These are phyloP conservation scores for Oncorhynchus kisutch DNA, from an alignment of 2,113 vertebrate species.

Conservation along the genomic window DNA sequence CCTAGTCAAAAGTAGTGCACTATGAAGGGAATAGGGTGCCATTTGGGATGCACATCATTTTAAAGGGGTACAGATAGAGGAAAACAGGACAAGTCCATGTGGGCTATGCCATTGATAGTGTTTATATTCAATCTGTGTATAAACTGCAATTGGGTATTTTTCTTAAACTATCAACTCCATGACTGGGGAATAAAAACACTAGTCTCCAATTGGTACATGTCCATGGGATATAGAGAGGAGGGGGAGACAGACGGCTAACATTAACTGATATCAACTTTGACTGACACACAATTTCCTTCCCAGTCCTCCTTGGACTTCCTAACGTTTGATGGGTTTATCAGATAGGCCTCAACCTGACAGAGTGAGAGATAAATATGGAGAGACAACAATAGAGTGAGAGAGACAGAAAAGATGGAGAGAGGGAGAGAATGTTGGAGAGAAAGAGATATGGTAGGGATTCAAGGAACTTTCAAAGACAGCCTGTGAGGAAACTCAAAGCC, in stretches of 20 bases:
- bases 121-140: not conserved
- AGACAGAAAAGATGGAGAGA: not conserved
- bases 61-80: too few species aligned
- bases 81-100: too few species aligned
- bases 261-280: slow-evolving; percentile 69
- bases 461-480: slow-evolving; percentile 25
- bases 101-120: not conserved
- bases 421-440: too few species aligned
- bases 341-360: slow-evolving; percentile 54
- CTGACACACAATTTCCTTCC: slow-evolving; percentile 71
- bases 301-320: slow-evolving; percentile 58
- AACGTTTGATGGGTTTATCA: slow-evolving; percentile 61
- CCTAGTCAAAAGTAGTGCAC: too few species aligned
- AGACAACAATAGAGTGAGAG: slow-evolving; percentile 15
- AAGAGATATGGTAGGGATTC: too few species aligned
- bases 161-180: too few species aligned
- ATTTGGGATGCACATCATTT: too few species aligned
- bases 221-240: slow-evolving; percentile 28
- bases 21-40: too few species aligned
- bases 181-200: slow-evolving; percentile 5
- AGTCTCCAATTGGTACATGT: slow-evolving; percentile 58
- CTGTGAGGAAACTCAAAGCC: slow-evolving; percentile 58
- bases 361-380: not conserved
- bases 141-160: not conserved
- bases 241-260: slow-evolving; percentile 38